These are phyloP conservation scores for Idris sp. DNA, from an alignment of 1,140 invertebrate species.

Conservation along the genomic window DNA sequence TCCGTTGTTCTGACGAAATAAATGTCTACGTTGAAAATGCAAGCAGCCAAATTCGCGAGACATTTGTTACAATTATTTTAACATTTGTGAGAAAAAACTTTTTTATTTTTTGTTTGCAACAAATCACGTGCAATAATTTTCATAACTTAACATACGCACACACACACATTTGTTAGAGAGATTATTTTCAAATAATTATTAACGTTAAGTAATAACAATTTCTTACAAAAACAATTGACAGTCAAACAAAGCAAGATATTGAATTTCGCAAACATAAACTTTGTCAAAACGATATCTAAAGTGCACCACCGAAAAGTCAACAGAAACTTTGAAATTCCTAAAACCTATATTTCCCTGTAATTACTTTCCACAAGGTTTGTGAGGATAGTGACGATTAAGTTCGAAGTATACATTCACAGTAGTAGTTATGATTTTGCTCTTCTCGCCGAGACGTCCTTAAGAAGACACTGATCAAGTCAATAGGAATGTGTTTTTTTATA, in stretches of 20 bases:
- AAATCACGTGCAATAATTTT: no score
- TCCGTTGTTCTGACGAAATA: slow-evolving; percentile 30
- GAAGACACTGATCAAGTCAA: slow-evolving; percentile 12
- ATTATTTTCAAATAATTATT: no score
- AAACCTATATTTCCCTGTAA: slow-evolving; percentile 48
- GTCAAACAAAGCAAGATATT: no score
- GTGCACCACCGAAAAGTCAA: slow-evolving; percentile 33
- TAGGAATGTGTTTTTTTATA: no score
- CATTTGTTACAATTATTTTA: slow-evolving; percentile 15
- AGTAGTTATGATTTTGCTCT: slow-evolving; percentile 48
- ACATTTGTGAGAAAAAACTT: no score
- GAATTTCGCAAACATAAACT: slow-evolving; percentile 19
- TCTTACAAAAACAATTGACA: no score
- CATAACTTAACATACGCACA: no score
- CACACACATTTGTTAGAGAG: no score
- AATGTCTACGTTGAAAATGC: slow-evolving; percentile 17
- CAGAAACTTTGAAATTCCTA: slow-evolving; percentile 40
- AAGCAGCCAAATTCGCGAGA: slow-evolving; percentile 1
- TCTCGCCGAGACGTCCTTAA: neutral
- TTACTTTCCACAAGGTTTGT: slow-evolving; percentile 56
- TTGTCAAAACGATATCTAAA: slow-evolving; percentile 23
- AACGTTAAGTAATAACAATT: no score
- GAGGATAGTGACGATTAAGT: slow-evolving; percentile 49
- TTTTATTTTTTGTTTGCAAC: no score
- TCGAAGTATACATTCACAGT: slow-evolving; percentile 46